Conservation (phyloP, 2,888 invertebrate genomes). For the Apamea monoglypha region DNA sequence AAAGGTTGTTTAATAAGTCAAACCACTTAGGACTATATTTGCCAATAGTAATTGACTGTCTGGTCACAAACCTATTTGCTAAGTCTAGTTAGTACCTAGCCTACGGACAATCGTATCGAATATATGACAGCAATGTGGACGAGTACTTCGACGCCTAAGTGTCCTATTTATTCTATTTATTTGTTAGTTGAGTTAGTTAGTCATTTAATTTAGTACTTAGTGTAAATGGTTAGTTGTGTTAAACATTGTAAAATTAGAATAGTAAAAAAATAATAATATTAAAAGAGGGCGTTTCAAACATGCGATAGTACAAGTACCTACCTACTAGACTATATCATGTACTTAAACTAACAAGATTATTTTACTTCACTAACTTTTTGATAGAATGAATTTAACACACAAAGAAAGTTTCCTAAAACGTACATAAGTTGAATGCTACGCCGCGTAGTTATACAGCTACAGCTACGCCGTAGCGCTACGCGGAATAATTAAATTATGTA, state of each 20-base stretch:
- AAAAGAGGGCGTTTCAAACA: slow-evolving; percentile 2
- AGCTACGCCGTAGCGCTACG: slow-evolving; percentile 7
- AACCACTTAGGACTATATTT: background rate
- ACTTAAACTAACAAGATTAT: background rate
- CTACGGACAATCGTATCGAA: background rate
- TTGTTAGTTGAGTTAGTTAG: background rate
- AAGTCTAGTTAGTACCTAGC: background rate
- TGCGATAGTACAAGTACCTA: background rate
- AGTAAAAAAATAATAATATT: background rate
- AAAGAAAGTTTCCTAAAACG: background rate
- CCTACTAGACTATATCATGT: background rate
- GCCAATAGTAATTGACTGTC: slow-evolving; percentile 1
- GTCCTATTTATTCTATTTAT: background rate
- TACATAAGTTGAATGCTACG: background rate
- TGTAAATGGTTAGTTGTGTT: background rate
- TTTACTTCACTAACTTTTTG: background rate
- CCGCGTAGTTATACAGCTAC: background rate
- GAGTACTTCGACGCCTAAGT: background rate
- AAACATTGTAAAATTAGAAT: background rate
- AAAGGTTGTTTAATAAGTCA: background rate
- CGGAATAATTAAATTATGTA: background rate
- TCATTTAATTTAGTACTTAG: background rate
- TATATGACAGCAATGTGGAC: background rate
- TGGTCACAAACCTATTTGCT: slow-evolving; percentile 15
- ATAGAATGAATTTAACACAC: background rate